Base-by-base conservation (phyloP, 2,113 vertebrate genomes). In the Glaucidium brasilianum region DNA sequence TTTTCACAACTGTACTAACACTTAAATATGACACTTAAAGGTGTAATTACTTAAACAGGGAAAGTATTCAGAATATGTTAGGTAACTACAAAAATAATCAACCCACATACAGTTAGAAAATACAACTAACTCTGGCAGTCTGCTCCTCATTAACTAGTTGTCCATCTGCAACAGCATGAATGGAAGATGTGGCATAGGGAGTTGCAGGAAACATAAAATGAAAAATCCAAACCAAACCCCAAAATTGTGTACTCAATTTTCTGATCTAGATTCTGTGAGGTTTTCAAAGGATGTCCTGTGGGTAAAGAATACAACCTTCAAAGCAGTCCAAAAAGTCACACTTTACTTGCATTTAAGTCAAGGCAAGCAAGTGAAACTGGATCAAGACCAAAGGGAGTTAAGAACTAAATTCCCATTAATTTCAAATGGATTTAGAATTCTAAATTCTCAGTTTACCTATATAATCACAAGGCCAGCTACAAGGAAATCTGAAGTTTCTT, bases 351-450 rank as follows among this genome's bases (percentile, higher is more conserved):
- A 89, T 81, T 85, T 74, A 78, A 95, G 92, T 74, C 76, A 86
- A 71, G 41, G 59, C 47, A 94, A 92, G 47, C 56, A 89, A 91
- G 6, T 74, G 69, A 95, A 96, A 89, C n/a, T 89, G 93, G 91
- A 91, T 89, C 55, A 81, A 89, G 83, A 87, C 83, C 76, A 92
- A 89, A 95, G 86, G 76, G 86, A 95, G 56, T 59, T 94, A 77
- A 92, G 89, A 92, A 89, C 32, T 95, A 89, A 94, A 97, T 74
- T 96, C 64, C 30, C 41, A 91, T 81, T 95, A 92, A 87, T 91
- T 96, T 94, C 83, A 95, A 94, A 84, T 81, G 56, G 76, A 92
- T 87, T 94, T 84, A 91, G 64, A 86, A 64, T 45, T 89, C 76
- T 74, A 86, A 71, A 89, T 74, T 96, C 55, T 81, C 76, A 92